Percentiles rank a stretch among this genome's conserved stretches.
phyloP scores from a whole-genome alignment of 2,888 invertebrate species.

The Halocaridina rubra region DNA sequence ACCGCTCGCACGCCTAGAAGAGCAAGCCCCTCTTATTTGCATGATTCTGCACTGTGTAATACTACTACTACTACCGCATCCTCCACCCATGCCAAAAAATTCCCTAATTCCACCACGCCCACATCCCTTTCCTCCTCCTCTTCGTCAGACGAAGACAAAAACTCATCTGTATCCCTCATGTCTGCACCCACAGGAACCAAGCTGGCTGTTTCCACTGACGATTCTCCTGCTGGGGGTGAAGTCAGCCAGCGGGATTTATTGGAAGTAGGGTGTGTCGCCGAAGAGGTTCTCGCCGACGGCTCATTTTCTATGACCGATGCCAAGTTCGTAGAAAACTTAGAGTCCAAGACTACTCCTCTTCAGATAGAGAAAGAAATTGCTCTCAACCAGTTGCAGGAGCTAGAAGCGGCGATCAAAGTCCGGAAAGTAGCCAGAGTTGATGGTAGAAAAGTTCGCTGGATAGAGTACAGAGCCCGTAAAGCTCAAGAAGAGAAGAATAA shows the following conservation, averaged over 20 bases:
- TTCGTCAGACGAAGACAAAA: background rate
- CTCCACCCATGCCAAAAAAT: slow-evolving; percentile 1
- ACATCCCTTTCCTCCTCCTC: slow-evolving; percentile 3
- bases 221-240: slow-evolving; percentile 53
- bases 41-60: slow-evolving; percentile 40
- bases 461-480: slow-evolving; percentile 59
- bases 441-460: slow-evolving; percentile 62
- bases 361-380: slow-evolving; percentile 57
- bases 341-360: slow-evolving; percentile 13
- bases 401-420: slow-evolving; percentile 59
- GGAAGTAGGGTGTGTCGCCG: background rate
- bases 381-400: slow-evolving; percentile 56
- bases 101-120: no score
- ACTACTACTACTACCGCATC: slow-evolving; percentile 21
- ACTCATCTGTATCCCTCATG: slow-evolving; percentile 25
- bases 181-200: slow-evolving; percentile 58
- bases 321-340: no score
- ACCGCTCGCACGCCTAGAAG: slow-evolving; percentile 31
- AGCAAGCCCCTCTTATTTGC: slow-evolving; percentile 44
- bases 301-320: background rate
- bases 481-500: slow-evolving; percentile 38
- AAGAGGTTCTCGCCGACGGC: background rate
- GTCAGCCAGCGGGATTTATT: background rate
- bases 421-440: slow-evolving; percentile 58
- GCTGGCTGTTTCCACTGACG: slow-evolving; percentile 51